Evolutionary conservation across 2,113 vertebrate species (phyloP).

Genomic region (Cardinalis cardinalis): DNA sequence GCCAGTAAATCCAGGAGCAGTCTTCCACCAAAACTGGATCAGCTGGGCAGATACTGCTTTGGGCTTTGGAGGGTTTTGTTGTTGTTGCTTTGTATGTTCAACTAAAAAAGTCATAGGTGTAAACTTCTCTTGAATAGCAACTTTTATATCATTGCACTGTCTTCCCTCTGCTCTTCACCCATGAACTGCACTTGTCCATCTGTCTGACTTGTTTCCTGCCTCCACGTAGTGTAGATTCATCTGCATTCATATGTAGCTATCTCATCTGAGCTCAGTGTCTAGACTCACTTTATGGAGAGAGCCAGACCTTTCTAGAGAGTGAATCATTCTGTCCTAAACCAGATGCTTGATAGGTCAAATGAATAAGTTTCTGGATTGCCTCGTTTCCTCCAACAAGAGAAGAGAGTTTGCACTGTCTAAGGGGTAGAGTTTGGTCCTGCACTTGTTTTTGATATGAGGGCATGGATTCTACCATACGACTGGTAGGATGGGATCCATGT

Average conservation of each 20-base stretch:
- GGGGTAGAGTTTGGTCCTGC: not conserved
- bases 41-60: not conserved
- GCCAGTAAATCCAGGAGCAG: not conserved
- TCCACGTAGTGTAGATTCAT: not conserved
- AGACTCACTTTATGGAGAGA: constrained; percentile 10
- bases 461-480: not conserved
- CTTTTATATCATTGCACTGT: not conserved
- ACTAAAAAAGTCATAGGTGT: not conserved
- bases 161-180: not conserved
- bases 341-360: constrained; percentile 9
- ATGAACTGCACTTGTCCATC: not conserved
- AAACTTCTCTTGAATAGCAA: not conserved
- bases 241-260: constrained; percentile 9
- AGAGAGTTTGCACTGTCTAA: not conserved
- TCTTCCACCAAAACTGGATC: not conserved
- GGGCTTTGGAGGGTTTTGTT: not conserved
- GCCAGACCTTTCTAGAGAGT: constrained; percentile 22
- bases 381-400: not conserved
- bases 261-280: constrained; percentile 54
- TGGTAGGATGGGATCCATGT: not conserved
- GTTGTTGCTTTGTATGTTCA: not conserved
- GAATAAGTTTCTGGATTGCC: not conserved
- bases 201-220: constrained; percentile 27
- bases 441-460: fast-evolving
- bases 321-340: constrained; percentile 19